Evolutionary conservation across 2,113 vertebrate genomes (phyloP).

Genomic region (Nycticryphes semicollaris): DNA sequence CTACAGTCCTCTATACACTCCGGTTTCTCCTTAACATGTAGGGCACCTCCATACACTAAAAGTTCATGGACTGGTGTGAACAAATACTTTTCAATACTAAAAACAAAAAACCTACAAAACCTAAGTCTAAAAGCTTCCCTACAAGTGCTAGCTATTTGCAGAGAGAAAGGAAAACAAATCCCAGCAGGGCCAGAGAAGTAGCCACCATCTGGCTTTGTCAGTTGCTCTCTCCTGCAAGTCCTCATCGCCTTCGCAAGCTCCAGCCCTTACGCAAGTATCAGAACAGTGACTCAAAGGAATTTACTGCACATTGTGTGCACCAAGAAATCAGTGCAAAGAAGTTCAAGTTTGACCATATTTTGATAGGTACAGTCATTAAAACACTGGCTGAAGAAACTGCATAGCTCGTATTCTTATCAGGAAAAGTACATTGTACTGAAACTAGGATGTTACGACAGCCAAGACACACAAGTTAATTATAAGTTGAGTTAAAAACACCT

Average conservation of each 20-base stretch:
- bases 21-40: not conserved
- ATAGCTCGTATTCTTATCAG: not conserved
- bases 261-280: not conserved
- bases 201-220: not conserved
- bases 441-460: not conserved
- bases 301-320: not conserved
- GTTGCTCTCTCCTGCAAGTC: not conserved
- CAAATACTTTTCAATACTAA: not conserved
- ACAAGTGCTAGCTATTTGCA: not conserved
- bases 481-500: not conserved
- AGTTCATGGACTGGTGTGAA: not conserved
- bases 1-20: not conserved
- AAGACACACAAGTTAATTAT: not conserved
- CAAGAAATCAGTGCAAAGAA: not conserved
- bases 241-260: not conserved
- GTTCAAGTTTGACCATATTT: not conserved
- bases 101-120: not conserved
- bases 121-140: not conserved
- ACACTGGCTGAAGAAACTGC: not conserved
- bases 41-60: not conserved
- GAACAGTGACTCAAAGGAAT: not conserved
- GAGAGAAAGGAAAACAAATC: not conserved
- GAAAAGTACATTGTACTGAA: not conserved
- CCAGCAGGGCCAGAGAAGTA: not conserved
- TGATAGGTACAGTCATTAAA: not conserved